A percentile compares a stretch with the other conserved stretches of the same genome.
Evolutionary conservation across 92 coral and sea anemone species (phyloP).

Genomic region (Chrysogorgia sp.): DNA sequence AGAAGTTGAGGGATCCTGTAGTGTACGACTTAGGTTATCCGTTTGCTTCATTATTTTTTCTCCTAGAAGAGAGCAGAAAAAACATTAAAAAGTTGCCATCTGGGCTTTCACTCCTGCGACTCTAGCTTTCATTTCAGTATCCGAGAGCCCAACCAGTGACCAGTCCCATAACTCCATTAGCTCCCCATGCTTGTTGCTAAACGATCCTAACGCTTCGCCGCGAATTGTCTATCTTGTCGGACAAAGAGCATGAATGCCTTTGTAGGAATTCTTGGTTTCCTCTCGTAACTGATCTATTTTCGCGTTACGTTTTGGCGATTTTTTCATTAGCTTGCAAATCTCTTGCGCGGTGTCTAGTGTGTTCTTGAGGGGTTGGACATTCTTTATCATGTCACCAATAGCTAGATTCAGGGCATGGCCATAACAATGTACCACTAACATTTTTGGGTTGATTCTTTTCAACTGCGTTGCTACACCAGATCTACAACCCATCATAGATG

Average conservation of each 20-base stretch:
- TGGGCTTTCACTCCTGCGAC: conserved; percentile 42
- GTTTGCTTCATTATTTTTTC: conserved; percentile 38
- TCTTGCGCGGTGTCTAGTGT: conserved; percentile 62
- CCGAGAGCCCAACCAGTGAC: conserved; percentile 42
- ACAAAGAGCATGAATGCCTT: conserved; percentile 63
- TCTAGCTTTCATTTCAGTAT: conserved; percentile 62
- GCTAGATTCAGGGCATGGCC: conserved; percentile 60
- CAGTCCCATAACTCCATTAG: conserved; percentile 64
- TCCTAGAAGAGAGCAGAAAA: conserved; percentile 57
- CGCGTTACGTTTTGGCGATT: conserved; percentile 49
- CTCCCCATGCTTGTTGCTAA: conserved; percentile 52
- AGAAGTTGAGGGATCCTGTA: conserved; percentile 55
- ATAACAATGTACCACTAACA: conserved; percentile 55
- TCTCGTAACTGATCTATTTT: conserved; percentile 54
- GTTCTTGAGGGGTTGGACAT: conserved; percentile 47
- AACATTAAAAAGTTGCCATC: conserved; percentile 56
- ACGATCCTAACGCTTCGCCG: conserved; percentile 61
- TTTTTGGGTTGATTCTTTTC: conserved; percentile 55
- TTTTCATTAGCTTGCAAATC: conserved; percentile 52
- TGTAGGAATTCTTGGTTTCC: conserved; percentile 52
- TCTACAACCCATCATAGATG: conserved; percentile 55
- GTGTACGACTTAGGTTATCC: conserved; percentile 51
- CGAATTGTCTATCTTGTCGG: conserved; percentile 68
- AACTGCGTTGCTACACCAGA: conserved; percentile 60
- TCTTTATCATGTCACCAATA: conserved; percentile 54